Evolutionary conservation across 2,888 invertebrate species (phyloP).

Genomic region (Netelia melanura): DNA sequence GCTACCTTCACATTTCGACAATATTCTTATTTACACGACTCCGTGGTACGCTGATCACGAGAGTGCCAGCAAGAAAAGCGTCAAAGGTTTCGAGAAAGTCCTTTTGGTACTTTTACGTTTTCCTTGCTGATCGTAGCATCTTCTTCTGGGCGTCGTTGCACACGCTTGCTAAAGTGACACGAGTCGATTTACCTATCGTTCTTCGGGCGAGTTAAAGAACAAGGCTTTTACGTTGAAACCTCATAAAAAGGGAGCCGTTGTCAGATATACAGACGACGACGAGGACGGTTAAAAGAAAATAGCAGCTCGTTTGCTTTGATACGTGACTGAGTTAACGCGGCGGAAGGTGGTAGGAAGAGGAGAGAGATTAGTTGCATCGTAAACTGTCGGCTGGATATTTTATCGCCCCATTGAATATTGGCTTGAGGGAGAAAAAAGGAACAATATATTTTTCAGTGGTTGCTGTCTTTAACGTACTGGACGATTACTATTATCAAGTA

Average conservation of each 20-base stretch:
- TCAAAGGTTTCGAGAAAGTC: constrained; percentile 13
- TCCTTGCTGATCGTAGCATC: neutral
- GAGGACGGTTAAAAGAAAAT: neutral
- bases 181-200: neutral
- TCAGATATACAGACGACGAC: neutral
- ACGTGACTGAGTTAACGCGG: constrained; percentile 4
- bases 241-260: constrained; percentile 3
- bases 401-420: constrained; percentile 6
- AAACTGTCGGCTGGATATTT: constrained; percentile 4
- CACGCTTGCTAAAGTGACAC: neutral
- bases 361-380: constrained; percentile 3
- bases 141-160: neutral
- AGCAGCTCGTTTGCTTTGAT: constrained; percentile 12
- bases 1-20: constrained; percentile 21
- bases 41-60: constrained; percentile 25
- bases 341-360: neutral
- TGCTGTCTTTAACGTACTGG: too few relatives aligned
- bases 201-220: neutral
- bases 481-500: too few relatives aligned
- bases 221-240: neutral
- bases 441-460: neutral
- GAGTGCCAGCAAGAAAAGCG: constrained; percentile 43
- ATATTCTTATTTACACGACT: constrained; percentile 29
- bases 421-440: neutral
- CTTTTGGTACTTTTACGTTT: constrained; percentile 20